phyloP scores from a whole-genome alignment of 2,888 invertebrate genomes.

The Drosophila hawaiiensis region DNA sequence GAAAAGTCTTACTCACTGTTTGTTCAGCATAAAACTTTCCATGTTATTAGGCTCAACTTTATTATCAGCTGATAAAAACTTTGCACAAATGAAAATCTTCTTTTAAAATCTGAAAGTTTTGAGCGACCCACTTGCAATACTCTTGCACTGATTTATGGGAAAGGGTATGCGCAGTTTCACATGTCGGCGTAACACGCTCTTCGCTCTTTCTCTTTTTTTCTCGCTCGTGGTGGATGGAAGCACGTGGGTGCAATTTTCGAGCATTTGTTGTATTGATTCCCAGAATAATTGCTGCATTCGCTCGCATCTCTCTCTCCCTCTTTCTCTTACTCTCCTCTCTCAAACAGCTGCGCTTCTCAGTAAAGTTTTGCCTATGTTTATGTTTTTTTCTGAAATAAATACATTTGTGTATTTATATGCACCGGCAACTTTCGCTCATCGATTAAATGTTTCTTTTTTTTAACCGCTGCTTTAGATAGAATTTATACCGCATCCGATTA shows the following conservation, averaged over 20 bases:
- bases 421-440: conserved; percentile 1
- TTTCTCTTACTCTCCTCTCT: no score
- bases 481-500: background rate
- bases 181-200: background rate
- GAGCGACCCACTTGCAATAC: background rate
- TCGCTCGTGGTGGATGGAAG: background rate
- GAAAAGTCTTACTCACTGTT: background rate
- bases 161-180: conserved; percentile 8
- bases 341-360: conserved; percentile 1
- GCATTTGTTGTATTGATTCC: conserved; percentile 25
- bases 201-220: background rate
- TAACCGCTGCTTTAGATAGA: background rate
- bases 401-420: background rate
- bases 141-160: no score
- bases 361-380: conserved; percentile 14
- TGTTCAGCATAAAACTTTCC: background rate
- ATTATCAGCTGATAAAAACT: background rate
- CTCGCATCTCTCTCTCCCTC: background rate
- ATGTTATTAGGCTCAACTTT: background rate
- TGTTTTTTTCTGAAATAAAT: background rate
- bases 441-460: background rate
- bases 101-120: background rate
- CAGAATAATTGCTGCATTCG: conserved; percentile 7
- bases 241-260: conserved; percentile 25
- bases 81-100: background rate